A percentile compares a stretch with the other conserved stretches of the same genome.
These are phyloP conservation scores for Sebastes matsubarae DNA, from an alignment of 2,797 vertebrate species.

Conservation along the genomic window DNA sequence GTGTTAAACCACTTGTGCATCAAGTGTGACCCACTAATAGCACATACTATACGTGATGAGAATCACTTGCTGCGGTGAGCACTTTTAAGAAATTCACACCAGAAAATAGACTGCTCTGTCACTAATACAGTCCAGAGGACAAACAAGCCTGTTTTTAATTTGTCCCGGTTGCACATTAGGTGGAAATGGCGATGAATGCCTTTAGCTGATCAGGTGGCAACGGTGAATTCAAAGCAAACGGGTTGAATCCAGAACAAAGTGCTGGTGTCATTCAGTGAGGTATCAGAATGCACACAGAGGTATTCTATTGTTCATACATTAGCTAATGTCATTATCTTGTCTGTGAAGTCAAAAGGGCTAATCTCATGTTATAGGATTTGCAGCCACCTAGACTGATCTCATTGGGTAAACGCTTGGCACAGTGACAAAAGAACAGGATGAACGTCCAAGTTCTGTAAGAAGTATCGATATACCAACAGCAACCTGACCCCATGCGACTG, in stretches of 20 bases:
- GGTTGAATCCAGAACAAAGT: constrained; percentile 56
- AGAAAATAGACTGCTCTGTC: constrained; percentile 28
- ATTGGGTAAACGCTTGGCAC: constrained; percentile 79
- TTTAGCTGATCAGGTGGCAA: constrained; percentile 34
- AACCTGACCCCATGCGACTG: constrained; percentile 53
- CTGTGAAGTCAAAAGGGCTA: constrained; percentile 80
- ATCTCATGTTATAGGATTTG: constrained; percentile 85
- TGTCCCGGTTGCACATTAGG: constrained; percentile 8
- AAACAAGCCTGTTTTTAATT: constrained; percentile 32
- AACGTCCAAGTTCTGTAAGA: constrained; percentile 66
- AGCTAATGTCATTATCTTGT: constrained; percentile 85
- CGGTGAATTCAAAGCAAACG: constrained; percentile 40
- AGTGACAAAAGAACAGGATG: constrained; percentile 71
- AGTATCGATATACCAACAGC: constrained; percentile 65
- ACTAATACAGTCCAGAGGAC: constrained; percentile 12
- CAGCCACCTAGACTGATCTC: constrained; percentile 81
- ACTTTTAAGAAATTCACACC: constrained; percentile 47
- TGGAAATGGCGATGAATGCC: constrained; percentile 16
- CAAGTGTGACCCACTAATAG: constrained; percentile 63
- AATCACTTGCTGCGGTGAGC: constrained; percentile 42
- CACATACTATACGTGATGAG: constrained; percentile 51
- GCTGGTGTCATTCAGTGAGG: constrained; percentile 45
- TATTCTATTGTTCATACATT: constrained; percentile 79
- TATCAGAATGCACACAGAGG: constrained; percentile 70
- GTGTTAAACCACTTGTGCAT: constrained; percentile 65